phyloP scores from a whole-genome alignment of 2,797 vertebrate genomes.

The Molossus alvarezi region DNA sequence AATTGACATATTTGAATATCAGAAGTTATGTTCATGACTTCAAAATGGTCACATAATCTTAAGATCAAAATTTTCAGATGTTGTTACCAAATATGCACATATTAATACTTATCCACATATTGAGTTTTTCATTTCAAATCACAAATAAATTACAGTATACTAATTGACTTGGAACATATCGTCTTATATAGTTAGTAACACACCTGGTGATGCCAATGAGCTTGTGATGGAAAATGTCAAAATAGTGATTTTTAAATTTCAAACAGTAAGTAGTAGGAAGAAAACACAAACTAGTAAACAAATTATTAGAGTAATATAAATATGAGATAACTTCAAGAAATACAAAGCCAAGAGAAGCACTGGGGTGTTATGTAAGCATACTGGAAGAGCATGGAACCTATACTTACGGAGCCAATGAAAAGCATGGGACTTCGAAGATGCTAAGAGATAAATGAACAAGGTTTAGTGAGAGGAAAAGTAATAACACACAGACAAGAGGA shows the following conservation, averaged over 20 bases:
- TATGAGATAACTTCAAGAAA: not conserved
- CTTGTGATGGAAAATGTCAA: not conserved
- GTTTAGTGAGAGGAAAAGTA: not conserved
- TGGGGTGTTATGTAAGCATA: not conserved
- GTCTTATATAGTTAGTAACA: not conserved
- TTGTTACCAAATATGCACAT: not conserved
- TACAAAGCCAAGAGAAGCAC: not conserved
- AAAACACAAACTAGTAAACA: not conserved
- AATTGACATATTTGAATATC: not conserved
- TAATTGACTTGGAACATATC: not conserved
- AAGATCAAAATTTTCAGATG: not conserved
- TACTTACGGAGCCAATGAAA: not conserved
- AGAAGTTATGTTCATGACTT: not conserved
- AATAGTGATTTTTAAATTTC: not conserved
- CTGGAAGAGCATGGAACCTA: not conserved
- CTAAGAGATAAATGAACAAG: not conserved
- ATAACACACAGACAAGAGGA: not conserved
- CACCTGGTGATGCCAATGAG: not conserved
- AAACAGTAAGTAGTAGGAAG: not conserved
- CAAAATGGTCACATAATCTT: not conserved
- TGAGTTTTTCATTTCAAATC: not conserved
- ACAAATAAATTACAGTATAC: not conserved
- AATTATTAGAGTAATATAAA: not conserved
- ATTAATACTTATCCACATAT: not conserved
- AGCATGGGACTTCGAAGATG: not conserved